phyloP scores from a whole-genome alignment of 2,888 invertebrate genomes.

The Drosophila austrosaltans region DNA sequence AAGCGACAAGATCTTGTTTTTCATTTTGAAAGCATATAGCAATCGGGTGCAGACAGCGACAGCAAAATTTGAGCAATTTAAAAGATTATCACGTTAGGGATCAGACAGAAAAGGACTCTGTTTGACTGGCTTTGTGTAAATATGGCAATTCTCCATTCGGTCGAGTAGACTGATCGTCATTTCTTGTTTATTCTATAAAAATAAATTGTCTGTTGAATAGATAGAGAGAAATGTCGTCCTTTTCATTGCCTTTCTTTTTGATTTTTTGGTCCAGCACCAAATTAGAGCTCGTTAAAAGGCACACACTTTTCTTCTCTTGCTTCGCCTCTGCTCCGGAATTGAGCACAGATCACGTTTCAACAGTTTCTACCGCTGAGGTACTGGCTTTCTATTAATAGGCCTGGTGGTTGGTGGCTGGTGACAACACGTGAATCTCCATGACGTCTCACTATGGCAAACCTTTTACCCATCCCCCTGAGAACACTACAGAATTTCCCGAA shows the following conservation, averaged over 20 bases:
- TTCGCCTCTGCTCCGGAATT: slow-evolving; percentile 33
- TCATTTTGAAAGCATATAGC: slow-evolving; percentile 52
- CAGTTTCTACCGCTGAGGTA: slow-evolving; percentile 61
- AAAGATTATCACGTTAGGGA: slow-evolving; percentile 79
- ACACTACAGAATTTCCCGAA: slow-evolving; percentile 60
- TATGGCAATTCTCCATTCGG: slow-evolving; percentile 37
- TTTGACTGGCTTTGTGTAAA: slow-evolving; percentile 54
- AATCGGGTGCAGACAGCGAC: slow-evolving; percentile 39
- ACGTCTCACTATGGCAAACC: slow-evolving; percentile 74
- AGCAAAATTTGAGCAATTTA: slow-evolving; percentile 68
- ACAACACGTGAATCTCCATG: slow-evolving; percentile 80
- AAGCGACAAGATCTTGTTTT: slow-evolving; percentile 74
- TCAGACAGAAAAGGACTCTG: slow-evolving; percentile 51
- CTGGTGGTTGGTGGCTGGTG: slow-evolving; percentile 79
- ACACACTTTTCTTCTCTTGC: slow-evolving; percentile 60
- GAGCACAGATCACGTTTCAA: slow-evolving; percentile 68
- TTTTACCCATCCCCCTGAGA: slow-evolving; percentile 61
- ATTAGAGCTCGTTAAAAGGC: slow-evolving; percentile 78
- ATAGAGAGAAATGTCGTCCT: slow-evolving; percentile 26
- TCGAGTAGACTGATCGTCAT: slow-evolving; percentile 64
- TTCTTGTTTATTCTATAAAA: slow-evolving; percentile 53
- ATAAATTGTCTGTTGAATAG: slow-evolving; percentile 44
- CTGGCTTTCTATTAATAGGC: slow-evolving; percentile 70
- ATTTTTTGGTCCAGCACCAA: slow-evolving; percentile 61
- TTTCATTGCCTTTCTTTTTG: slow-evolving; percentile 41